Base-by-base conservation (phyloP, 53 echinoderm and acorn worm genomes). In the Crossaster papposus region DNA sequence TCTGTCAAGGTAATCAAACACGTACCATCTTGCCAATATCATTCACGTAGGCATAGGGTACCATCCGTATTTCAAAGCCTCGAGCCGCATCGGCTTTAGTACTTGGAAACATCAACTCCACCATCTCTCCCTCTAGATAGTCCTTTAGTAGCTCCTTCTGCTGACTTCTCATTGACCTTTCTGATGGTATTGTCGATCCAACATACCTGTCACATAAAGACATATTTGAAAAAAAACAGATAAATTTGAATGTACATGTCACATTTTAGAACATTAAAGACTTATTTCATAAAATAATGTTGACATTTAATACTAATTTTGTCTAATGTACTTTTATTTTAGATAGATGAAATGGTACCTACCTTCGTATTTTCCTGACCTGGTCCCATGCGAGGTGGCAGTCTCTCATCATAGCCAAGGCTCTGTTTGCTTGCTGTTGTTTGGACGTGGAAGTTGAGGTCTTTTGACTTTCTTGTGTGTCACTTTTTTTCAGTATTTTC, bases 381-480 rank as follows among this genome's bases (percentile, higher is more conserved):
- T 90, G 83, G 11, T 90, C 82, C 90, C 83, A 90, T 51, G 90
- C 90, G 15, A 90, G 82, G 31, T 82, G 64, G 63, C 90, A 90
- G 24, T 90, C 81, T 28, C 82, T 73, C 15, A 90, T 33, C 82
- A 90, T 90, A 15, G 90, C 90, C 3, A 90, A n/a, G 17, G 53
- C 53, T 53, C 77, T 35, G 38, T 76, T 76, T 22, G 44, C 77
- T 36, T 62, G 17, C 18, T 20, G 18, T 20, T 62, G 13, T 18
- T 62, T 62, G 18, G 23, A 18, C 15, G 77, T 23, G 30, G 38
- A 36, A 76, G 36, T 76, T 76, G 44, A 1, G 44, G 44, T 44
- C 44, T 44, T 44, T 44, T 44, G 44, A 9, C 44, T 44, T 1
- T 44, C 44, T 44, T 44, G 44, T 5, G n/a, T 3, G 31, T 12